A percentile compares a stretch with the other conserved stretches of the same genome.
These are phyloP conservation scores for Botia almorhae DNA, from an alignment of 2,797 vertebrate genomes.

Conservation along the genomic window DNA sequence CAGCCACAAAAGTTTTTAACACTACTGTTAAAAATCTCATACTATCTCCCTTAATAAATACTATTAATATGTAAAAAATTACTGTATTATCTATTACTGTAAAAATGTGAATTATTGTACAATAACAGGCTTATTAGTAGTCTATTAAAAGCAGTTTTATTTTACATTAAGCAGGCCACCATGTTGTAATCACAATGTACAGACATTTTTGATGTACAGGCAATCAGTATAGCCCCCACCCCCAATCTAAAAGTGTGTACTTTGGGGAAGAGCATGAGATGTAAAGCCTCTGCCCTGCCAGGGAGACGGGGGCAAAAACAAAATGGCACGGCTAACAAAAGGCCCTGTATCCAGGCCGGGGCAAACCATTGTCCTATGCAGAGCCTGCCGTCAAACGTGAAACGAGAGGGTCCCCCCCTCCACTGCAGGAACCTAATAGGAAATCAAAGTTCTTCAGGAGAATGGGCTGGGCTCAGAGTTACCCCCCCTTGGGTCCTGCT, in stretches of 20 bases:
- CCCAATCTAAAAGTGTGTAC: conserved; percentile 58
- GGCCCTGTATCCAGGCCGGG: conserved; percentile 81
- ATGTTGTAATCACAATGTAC: too few relatives aligned
- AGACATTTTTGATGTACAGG: conserved; percentile 36
- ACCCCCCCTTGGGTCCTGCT: conserved; percentile 96
- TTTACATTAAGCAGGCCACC: too few relatives aligned
- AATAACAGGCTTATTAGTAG: too few relatives aligned
- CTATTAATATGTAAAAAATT: too few relatives aligned
- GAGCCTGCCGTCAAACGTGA: conserved; percentile 84
- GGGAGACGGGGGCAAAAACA: conserved; percentile 73
- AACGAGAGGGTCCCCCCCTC: conserved; percentile 71
- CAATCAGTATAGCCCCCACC: conserved; percentile 26
- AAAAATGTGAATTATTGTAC: too few relatives aligned
- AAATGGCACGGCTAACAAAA: conserved; percentile 88
- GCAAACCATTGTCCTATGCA: conserved; percentile 79
- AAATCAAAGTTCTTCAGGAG: conserved; percentile 98
- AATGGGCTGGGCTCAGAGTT: conserved; percentile 95
- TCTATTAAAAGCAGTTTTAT: too few relatives aligned
- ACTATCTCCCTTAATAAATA: too few relatives aligned
- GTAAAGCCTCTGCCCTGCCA: conserved; percentile 70
- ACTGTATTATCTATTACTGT: too few relatives aligned
- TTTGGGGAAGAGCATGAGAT: conserved; percentile 63
- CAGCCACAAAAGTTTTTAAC: too few relatives aligned
- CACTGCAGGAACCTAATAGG: conserved; percentile 97
- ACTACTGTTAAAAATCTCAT: too few relatives aligned